These are phyloP conservation scores for Orchestes rusci DNA, from an alignment of 2,888 invertebrate genomes.

Conservation along the genomic window DNA sequence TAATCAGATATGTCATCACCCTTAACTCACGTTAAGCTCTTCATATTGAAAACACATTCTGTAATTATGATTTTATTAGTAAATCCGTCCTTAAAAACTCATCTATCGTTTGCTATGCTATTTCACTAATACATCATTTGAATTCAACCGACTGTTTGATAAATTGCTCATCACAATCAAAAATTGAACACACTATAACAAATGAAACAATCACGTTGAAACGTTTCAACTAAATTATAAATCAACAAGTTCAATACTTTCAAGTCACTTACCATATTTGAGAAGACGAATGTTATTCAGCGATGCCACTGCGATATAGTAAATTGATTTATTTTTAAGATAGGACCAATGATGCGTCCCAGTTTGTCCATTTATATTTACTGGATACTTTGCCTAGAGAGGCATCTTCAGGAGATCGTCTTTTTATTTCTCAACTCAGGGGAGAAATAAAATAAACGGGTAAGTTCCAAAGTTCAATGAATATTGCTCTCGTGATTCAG, in stretches of 20 bases:
- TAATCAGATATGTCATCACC: no score
- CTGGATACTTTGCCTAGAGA: slow-evolving; percentile 40
- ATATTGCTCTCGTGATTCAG: slow-evolving; percentile 22
- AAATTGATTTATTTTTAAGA: slow-evolving; percentile 43
- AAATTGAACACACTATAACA: no score
- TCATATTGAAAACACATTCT: slow-evolving; percentile 11
- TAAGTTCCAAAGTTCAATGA: slow-evolving; percentile 35
- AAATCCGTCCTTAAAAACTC: no score
- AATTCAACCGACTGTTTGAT: no score
- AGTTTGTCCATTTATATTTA: slow-evolving; percentile 43
- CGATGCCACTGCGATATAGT: slow-evolving; percentile 34
- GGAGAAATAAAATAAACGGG: slow-evolving; percentile 42
- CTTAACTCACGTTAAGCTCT: slow-evolving; percentile 4
- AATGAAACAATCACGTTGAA: no score
- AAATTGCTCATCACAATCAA: no score
- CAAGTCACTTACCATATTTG: no score
- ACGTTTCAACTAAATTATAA: no score
- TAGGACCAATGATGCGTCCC: slow-evolving; percentile 44
- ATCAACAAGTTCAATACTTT: no score
- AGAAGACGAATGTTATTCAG: slow-evolving; percentile 10
- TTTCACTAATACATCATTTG: no score
- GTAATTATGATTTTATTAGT: no score
- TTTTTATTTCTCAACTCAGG: slow-evolving; percentile 40
- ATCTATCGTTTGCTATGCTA: no score
- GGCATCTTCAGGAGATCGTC: slow-evolving; percentile 32